Evolutionary conservation across 2,888 invertebrate genomes (phyloP).

Genomic region (Cataglyphis rosenhaueri): DNA sequence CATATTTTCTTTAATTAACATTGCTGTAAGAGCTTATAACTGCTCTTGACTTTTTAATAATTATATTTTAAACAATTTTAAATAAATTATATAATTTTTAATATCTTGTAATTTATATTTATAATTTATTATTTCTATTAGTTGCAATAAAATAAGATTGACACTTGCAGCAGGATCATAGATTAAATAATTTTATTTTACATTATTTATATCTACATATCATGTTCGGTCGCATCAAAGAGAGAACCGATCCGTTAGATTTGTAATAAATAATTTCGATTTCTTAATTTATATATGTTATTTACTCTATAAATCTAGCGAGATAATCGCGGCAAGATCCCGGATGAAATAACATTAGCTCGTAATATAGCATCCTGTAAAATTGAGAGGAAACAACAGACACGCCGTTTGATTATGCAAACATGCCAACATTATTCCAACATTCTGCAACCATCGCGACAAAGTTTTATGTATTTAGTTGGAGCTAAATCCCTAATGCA

Average conservation of each 20-base stretch:
- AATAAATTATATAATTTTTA: neutral
- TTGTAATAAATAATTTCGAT: neutral
- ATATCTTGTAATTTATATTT: neutral
- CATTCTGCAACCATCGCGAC: neutral
- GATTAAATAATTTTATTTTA: neutral
- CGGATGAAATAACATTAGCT: neutral
- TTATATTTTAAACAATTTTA: no score
- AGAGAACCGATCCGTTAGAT: neutral
- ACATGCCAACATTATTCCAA: neutral
- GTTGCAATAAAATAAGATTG: neutral
- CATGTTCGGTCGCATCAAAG: neutral
- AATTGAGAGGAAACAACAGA: neutral
- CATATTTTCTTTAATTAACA: no score
- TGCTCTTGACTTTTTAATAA: no score
- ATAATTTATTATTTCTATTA: neutral
- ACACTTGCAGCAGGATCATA: neutral
- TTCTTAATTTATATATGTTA: neutral
- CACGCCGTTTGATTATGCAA: constrained; percentile 37
- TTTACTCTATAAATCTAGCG: neutral
- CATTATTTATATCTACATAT: neutral
- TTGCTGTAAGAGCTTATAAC: no score
- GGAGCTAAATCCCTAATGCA: constrained; percentile 13
- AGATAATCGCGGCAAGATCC: neutral
- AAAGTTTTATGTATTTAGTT: constrained; percentile 49
- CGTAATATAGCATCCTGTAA: neutral